Conservation (phyloP, 2,113 vertebrate genomes). For the Sapayoa aenigma region DNA sequence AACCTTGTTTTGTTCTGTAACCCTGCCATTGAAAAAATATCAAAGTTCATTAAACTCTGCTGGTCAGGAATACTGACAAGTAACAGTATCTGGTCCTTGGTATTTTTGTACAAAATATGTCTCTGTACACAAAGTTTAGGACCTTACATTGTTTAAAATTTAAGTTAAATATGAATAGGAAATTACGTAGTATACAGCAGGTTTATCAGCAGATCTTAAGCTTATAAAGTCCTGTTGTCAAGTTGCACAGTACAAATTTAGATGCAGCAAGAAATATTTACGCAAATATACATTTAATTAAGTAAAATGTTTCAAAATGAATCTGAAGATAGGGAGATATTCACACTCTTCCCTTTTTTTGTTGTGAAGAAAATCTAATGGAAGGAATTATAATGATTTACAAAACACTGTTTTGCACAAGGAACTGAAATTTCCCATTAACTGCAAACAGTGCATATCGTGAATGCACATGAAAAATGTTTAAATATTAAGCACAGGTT, state of each 20-base stretch:
- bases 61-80: background rate
- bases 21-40: background rate
- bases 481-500: background rate
- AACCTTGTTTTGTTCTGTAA: background rate
- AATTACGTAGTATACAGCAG: background rate
- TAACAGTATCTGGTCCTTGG: background rate
- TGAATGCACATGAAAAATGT: background rate
- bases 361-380: background rate
- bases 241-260: background rate
- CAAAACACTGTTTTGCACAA: background rate
- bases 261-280: constrained; percentile 6
- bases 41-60: background rate
- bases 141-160: background rate
- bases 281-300: background rate
- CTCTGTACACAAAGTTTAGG: background rate
- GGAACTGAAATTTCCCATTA: background rate
- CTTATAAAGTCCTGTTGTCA: background rate
- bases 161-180: background rate
- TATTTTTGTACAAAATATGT: background rate
- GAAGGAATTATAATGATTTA: background rate
- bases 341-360: background rate
- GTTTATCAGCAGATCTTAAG: background rate
- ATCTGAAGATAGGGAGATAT: background rate
- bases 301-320: constrained; percentile 8
- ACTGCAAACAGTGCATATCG: background rate